Evolutionary conservation across 2,113 vertebrate genomes (phyloP).

Genomic region (Albula goreensis): DNA sequence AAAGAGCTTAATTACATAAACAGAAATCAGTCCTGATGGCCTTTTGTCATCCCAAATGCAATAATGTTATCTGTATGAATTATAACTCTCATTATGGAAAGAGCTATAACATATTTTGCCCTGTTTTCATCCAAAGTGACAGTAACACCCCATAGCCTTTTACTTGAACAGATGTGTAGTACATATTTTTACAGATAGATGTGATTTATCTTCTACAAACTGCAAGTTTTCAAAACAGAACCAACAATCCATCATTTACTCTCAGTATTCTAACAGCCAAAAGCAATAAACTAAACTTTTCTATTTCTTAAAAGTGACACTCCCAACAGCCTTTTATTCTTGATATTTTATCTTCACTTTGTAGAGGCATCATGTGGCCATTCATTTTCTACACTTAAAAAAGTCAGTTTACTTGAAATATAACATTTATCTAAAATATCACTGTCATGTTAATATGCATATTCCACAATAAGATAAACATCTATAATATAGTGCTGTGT

Average conservation of each 20-base stretch:
- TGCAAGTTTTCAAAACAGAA: neutral
- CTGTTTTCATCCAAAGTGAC: too few species aligned
- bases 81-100: too few species aligned
- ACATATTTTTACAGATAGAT: neutral
- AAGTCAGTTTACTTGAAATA: neutral
- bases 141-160: too few species aligned
- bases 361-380: neutral
- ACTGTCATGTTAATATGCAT: neutral
- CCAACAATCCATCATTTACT: neutral
- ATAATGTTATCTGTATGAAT: too few species aligned
- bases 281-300: too few species aligned
- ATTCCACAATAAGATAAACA: neutral
- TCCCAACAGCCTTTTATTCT: neutral
- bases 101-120: too few species aligned
- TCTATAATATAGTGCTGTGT: neutral
- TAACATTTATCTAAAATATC: neutral
- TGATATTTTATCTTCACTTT: neutral
- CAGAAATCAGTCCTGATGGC: too few species aligned
- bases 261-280: neutral
- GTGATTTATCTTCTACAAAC: neutral
- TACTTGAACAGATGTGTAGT: neutral
- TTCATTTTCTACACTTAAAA: neutral
- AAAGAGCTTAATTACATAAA: too few species aligned
- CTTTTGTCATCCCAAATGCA: too few species aligned
- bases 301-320: too few species aligned